Percentiles rank a stretch among this genome's conserved stretches.
Conservation (phyloP, 2,113 vertebrate species). For the Egretta garzetta region DNA sequence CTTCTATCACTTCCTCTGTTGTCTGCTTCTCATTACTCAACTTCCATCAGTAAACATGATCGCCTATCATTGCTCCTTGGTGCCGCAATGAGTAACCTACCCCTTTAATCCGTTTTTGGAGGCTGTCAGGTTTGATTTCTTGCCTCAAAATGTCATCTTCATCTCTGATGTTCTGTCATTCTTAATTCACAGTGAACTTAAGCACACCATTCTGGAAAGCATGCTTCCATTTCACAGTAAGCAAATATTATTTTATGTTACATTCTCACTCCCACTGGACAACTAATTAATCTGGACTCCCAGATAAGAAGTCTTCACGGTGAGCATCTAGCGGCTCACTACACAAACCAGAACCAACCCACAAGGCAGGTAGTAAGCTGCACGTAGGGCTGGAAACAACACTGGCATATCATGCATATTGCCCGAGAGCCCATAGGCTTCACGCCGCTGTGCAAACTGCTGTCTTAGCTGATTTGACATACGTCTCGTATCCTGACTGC, state of each 20-base stretch:
- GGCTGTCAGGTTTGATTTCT: background rate
- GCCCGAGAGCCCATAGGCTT: background rate
- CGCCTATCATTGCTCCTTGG: background rate
- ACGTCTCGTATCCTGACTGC: background rate
- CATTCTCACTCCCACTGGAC: background rate
- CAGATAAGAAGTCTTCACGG: background rate
- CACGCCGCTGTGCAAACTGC: background rate
- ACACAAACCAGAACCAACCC: background rate
- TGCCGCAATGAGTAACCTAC: background rate
- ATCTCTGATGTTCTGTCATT: background rate
- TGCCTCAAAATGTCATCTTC: background rate
- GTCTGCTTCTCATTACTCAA: background rate
- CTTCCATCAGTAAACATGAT: background rate
- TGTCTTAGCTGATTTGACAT: background rate
- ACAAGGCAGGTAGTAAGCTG: background rate
- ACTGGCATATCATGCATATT: background rate
- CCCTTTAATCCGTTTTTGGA: background rate
- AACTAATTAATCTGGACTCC: background rate
- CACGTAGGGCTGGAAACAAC: background rate
- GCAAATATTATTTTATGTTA: background rate
- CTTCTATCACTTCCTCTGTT: background rate
- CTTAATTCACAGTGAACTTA: background rate
- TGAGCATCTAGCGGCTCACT: background rate
- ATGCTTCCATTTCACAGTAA: background rate
- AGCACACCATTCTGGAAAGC: background rate